Conservation (phyloP, 2,888 invertebrate genomes). For the Ectropis crepuscularia region DNA sequence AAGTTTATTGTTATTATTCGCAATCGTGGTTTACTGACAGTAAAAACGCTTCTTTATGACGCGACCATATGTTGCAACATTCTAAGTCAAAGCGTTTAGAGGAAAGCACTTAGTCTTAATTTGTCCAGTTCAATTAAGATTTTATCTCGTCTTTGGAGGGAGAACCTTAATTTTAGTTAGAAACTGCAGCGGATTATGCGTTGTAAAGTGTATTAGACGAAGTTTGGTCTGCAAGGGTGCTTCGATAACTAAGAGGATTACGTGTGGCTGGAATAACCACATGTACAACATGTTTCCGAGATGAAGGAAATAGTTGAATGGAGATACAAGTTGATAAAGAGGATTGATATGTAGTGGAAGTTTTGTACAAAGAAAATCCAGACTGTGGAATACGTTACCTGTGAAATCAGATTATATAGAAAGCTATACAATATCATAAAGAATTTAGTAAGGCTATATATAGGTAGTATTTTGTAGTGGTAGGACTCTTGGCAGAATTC, state of each 20-base stretch:
- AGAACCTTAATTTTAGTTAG: slow-evolving; percentile 61
- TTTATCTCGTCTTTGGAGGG: slow-evolving; percentile 44
- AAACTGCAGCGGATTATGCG: slow-evolving; percentile 55
- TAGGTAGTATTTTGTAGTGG: no score
- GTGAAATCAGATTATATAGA: no score
- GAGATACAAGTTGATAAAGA: no score
- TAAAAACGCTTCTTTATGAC: slow-evolving; percentile 21
- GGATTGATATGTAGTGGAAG: no score
- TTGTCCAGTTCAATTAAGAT: slow-evolving; percentile 31
- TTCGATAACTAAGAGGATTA: slow-evolving; percentile 51
- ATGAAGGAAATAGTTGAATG: background rate
- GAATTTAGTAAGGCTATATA: no score
- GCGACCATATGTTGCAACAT: slow-evolving; percentile 21
- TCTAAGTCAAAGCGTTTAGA: slow-evolving; percentile 12
- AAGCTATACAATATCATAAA: no score
- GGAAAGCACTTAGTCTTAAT: slow-evolving; percentile 15
- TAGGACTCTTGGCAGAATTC: no score
- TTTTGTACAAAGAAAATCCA: no score
- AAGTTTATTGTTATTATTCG: slow-evolving; percentile 26
- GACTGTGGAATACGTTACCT: no score
- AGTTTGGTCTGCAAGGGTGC: slow-evolving; percentile 58
- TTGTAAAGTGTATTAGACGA: slow-evolving; percentile 69
- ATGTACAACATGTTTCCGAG: background rate
- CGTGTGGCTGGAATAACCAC: slow-evolving; percentile 46
- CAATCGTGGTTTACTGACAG: slow-evolving; percentile 23